phyloP scores from a whole-genome alignment of 2,113 vertebrate genomes.

The Brachyistius frenatus region DNA sequence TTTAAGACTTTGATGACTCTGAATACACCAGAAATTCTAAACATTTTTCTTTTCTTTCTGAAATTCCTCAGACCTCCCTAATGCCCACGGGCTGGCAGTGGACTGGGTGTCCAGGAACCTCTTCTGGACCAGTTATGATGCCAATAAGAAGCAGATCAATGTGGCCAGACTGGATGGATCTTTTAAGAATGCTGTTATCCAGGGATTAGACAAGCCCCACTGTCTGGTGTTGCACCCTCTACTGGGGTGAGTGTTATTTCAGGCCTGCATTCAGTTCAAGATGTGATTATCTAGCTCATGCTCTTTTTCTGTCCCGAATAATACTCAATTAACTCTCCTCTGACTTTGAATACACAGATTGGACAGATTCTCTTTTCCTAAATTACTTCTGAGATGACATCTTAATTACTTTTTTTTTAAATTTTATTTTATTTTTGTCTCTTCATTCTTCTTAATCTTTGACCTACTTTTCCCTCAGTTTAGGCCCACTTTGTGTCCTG shows the following conservation, averaged over 20 bases:
- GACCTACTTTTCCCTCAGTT: background rate
- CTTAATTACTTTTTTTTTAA: background rate
- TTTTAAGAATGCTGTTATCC: conserved; percentile 96
- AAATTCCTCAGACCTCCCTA: conserved; percentile 89
- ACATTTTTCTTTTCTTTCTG: background rate
- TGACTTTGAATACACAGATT: background rate
- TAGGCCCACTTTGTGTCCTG: background rate
- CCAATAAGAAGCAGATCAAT: conserved; percentile 97
- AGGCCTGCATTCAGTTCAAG: background rate
- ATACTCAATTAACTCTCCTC: background rate
- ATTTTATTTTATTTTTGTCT: background rate
- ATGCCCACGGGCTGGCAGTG: conserved; percentile 93
- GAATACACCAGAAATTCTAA: background rate
- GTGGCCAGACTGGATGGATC: conserved; percentile 95
- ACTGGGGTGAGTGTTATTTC: conserved; percentile 83
- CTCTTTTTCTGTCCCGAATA: background rate
- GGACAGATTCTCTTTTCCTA: background rate
- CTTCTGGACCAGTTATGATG: conserved; percentile 97
- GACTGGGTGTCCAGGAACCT: conserved; percentile 99
- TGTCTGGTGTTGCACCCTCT: conserved; percentile 93
- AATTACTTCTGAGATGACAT: background rate
- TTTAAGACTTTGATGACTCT: background rate
- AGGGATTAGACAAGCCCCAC: conserved; percentile 95
- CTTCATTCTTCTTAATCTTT: background rate
- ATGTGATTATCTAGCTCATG: background rate